Evolutionary conservation across 2,797 vertebrate genomes (phyloP).

Genomic region (Galaxias olidus): DNA sequence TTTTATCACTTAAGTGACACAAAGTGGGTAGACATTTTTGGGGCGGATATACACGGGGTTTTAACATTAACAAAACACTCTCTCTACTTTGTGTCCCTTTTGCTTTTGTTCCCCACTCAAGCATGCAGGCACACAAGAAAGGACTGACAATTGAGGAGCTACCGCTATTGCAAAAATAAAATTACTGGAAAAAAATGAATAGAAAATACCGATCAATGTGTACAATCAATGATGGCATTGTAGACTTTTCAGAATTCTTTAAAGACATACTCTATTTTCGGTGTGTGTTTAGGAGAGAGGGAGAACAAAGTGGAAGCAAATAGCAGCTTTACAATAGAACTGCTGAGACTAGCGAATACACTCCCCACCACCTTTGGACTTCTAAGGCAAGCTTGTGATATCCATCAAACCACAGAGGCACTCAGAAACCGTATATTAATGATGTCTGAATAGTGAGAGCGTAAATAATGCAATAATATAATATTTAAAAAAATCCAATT

Average conservation of each 20-base stretch:
- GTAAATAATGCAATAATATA: too few relatives aligned
- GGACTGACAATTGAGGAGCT: neutral
- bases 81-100: conserved; percentile 7
- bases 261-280: neutral
- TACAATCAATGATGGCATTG: too few relatives aligned
- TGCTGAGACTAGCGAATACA: too few relatives aligned
- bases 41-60: conserved; percentile 5
- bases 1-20: conserved; percentile 34
- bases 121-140: neutral
- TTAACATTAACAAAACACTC: conserved; percentile 22
- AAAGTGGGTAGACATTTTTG: conserved; percentile 32
- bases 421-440: too few relatives aligned
- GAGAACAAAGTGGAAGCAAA: too few relatives aligned
- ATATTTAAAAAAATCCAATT: too few relatives aligned
- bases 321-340: too few relatives aligned
- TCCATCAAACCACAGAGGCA: too few relatives aligned
- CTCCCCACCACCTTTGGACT: too few relatives aligned
- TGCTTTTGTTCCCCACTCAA: conserved; percentile 1
- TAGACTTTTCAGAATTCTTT: neutral
- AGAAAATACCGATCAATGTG: neutral
- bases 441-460: too few relatives aligned
- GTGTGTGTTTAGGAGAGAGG: neutral
- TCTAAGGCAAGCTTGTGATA: too few relatives aligned
- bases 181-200: neutral
- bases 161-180: neutral